Percentiles rank a stretch among this genome's conserved stretches.
Conservation (phyloP, 2,113 vertebrate genomes). For the Strigops habroptila region DNA sequence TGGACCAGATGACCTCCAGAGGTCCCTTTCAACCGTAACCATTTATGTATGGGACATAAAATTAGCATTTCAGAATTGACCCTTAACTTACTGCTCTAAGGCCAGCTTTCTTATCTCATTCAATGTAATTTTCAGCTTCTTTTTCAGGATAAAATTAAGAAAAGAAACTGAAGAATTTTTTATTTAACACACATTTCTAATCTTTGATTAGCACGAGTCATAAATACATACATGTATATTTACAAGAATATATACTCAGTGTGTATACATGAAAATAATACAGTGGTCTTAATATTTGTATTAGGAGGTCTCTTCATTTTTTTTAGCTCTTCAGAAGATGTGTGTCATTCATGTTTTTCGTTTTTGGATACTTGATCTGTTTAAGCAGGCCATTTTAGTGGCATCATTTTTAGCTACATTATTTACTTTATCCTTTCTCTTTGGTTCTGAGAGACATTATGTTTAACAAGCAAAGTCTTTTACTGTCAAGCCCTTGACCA, state of each 20-base stretch:
- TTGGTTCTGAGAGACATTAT: neutral
- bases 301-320: neutral
- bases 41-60: neutral
- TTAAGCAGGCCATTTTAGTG: neutral
- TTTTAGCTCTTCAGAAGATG: neutral
- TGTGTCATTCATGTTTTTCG: neutral
- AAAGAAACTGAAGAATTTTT: neutral
- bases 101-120: neutral
- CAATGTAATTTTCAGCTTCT: neutral
- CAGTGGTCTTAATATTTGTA: neutral
- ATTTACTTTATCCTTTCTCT: neutral
- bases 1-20: accelerated
- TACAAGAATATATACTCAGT: neutral
- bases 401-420: neutral
- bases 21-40: neutral
- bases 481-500: neutral
- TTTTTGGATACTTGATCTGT: neutral
- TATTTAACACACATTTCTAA: neutral
- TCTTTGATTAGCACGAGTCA: neutral
- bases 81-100: neutral
- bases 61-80: neutral
- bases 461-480: neutral
- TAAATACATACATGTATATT: neutral
- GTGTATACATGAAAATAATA: neutral
- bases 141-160: neutral